Evolutionary conservation across 2,113 vertebrate species (phyloP).

Genomic region (Corythoichthys intestinalis): DNA sequence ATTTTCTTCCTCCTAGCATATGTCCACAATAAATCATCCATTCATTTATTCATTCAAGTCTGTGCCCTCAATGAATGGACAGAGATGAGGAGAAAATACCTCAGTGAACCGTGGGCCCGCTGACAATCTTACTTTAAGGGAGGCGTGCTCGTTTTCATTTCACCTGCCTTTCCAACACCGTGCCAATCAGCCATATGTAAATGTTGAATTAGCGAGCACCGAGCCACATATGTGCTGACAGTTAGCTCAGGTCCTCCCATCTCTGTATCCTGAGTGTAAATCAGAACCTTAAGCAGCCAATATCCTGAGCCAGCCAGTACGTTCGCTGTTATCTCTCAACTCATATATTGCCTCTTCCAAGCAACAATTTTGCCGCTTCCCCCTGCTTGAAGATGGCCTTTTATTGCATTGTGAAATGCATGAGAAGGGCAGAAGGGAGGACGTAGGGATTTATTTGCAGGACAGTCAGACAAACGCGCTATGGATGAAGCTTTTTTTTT

Average conservation of each 20-base stretch:
- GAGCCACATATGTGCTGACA: slow-evolving; percentile 15
- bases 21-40: too few species aligned
- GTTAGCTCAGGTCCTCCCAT: slow-evolving; percentile 27
- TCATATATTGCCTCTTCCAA: slow-evolving; percentile 62
- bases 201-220: too few species aligned
- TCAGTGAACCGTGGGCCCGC: slow-evolving; percentile 26
- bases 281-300: slow-evolving; percentile 60
- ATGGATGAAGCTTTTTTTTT: slow-evolving; percentile 46
- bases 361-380: slow-evolving; percentile 53
- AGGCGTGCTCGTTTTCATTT: slow-evolving; percentile 7
- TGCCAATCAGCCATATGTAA: slow-evolving; percentile 12
- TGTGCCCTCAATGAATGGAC: slow-evolving; percentile 11
- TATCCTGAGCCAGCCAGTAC: slow-evolving; percentile 43
- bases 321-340: slow-evolving; percentile 53
- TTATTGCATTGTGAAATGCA: slow-evolving; percentile 55
- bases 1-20: too few species aligned
- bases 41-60: background rate
- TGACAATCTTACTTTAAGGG: slow-evolving; percentile 18
- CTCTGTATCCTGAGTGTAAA: slow-evolving; percentile 45
- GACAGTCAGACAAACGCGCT: slow-evolving; percentile 33
- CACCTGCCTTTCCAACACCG: background rate
- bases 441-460: slow-evolving; percentile 45
- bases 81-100: slow-evolving; percentile 20
- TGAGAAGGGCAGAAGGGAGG: slow-evolving; percentile 26
- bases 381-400: slow-evolving; percentile 54